Percentiles rank a stretch among this genome's conserved stretches.
phyloP scores from a whole-genome alignment of 2,797 vertebrate species.

The Clarias fuscus region DNA sequence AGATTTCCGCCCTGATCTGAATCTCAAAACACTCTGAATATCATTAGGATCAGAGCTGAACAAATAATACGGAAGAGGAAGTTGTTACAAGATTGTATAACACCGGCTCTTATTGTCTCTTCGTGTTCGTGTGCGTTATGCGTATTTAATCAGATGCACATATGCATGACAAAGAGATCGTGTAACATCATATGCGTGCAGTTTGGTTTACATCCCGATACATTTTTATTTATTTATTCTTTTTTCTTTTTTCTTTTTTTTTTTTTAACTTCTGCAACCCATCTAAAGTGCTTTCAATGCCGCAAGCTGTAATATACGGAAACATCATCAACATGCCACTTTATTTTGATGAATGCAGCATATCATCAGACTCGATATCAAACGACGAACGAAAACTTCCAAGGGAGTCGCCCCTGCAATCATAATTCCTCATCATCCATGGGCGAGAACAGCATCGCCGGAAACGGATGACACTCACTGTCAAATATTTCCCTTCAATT shows the following conservation, averaged over 20 bases:
- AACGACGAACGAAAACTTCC: slow-evolving; percentile 35
- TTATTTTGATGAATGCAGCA: slow-evolving; percentile 38
- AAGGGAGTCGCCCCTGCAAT: slow-evolving; percentile 3
- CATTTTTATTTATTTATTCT: neutral
- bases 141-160: neutral
- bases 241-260: neutral
- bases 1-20: slow-evolving; percentile 45
- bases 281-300: neutral
- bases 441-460: slow-evolving; percentile 25
- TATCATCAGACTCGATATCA: slow-evolving; percentile 45
- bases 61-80: slow-evolving; percentile 45
- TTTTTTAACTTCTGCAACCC: neutral
- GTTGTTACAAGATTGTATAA: neutral
- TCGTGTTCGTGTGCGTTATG: neutral
- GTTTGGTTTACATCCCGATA: neutral
- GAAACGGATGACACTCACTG: slow-evolving; percentile 42
- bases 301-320: slow-evolving; percentile 20
- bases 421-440: slow-evolving; percentile 25
- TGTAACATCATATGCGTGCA: neutral
- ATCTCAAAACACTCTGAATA: slow-evolving; percentile 22
- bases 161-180: neutral
- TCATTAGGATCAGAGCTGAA: slow-evolving; percentile 17
- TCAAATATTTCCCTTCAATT: slow-evolving; percentile 65
- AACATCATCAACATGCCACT: slow-evolving; percentile 29
- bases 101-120: neutral